These are phyloP conservation scores for Xenops minutus DNA, from an alignment of 2,797 vertebrate species.

Conservation along the genomic window DNA sequence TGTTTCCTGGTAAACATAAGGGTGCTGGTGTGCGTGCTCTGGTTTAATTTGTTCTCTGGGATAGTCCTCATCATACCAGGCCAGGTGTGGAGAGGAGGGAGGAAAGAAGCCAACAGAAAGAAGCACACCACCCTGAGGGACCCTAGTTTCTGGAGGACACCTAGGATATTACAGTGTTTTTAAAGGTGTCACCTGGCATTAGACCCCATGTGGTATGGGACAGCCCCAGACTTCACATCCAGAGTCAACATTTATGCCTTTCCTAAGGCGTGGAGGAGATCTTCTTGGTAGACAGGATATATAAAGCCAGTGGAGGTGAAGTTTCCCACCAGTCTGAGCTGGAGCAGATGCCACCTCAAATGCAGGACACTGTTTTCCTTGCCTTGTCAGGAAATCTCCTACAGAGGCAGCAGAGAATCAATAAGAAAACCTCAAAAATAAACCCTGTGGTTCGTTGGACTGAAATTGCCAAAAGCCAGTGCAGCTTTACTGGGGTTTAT, in stretches of 20 bases:
- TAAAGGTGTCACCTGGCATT: background rate
- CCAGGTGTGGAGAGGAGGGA: background rate
- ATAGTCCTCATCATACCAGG: background rate
- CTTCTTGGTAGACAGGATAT: fast-evolving
- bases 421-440: background rate
- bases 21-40: fast-evolving
- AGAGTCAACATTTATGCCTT: fast-evolving
- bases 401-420: background rate
- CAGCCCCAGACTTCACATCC: background rate
- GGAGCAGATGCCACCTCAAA: background rate
- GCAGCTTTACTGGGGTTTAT: background rate
- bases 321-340: background rate
- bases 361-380: fast-evolving
- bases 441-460: background rate
- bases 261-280: background rate
- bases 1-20: background rate
- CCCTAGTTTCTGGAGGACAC: background rate
- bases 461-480: background rate
- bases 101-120: background rate
- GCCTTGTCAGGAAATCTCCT: background rate
- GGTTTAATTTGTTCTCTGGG: background rate
- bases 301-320: background rate
- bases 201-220: background rate
- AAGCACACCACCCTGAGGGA: background rate
- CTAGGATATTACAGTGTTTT: fast-evolving